Evolutionary conservation across 2,797 vertebrate genomes (phyloP).

Genomic region (Pseudopleuronectes americanus): DNA sequence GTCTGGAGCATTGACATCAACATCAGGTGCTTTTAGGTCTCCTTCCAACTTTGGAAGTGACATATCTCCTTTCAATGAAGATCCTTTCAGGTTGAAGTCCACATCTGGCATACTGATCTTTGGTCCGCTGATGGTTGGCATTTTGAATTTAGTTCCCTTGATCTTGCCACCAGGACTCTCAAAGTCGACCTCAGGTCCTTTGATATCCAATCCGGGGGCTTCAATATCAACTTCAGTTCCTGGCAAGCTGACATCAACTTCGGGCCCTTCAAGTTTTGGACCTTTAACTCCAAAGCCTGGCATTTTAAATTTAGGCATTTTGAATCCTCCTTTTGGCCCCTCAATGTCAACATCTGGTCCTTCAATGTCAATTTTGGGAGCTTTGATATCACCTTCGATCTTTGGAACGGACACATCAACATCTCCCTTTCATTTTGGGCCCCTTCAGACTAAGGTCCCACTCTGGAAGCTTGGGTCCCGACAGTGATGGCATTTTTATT

Average conservation of each 20-base stretch:
- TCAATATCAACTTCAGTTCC: no score
- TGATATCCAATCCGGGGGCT: neutral
- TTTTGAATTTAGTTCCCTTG: conserved; percentile 31
- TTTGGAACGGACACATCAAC: no score
- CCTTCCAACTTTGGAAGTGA: conserved; percentile 51
- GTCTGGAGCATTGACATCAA: conserved; percentile 13
- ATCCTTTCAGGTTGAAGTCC: conserved; percentile 56
- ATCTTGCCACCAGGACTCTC: conserved; percentile 29
- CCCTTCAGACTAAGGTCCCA: no score
- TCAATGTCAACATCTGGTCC: no score
- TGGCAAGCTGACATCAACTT: no score
- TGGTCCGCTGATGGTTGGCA: conserved; percentile 38
- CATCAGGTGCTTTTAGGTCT: neutral
- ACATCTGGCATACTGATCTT: conserved; percentile 26
- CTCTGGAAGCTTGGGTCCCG: conserved; percentile 31
- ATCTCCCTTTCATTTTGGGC: no score
- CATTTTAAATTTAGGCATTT: conserved; percentile 44
- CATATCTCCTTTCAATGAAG: conserved; percentile 45
- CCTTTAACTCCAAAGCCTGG: conserved; percentile 52
- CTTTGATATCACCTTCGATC: no score
- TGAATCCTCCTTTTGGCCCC: conserved; percentile 35
- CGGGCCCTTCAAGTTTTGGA: neutral
- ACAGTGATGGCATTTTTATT: conserved; percentile 74
- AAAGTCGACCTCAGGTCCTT: conserved; percentile 55
- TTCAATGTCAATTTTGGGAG: no score